A percentile compares a stretch with the other conserved stretches of the same genome.
These are phyloP conservation scores for Melanophora roralis DNA, from an alignment of 2,888 invertebrate genomes.

Conservation along the genomic window DNA sequence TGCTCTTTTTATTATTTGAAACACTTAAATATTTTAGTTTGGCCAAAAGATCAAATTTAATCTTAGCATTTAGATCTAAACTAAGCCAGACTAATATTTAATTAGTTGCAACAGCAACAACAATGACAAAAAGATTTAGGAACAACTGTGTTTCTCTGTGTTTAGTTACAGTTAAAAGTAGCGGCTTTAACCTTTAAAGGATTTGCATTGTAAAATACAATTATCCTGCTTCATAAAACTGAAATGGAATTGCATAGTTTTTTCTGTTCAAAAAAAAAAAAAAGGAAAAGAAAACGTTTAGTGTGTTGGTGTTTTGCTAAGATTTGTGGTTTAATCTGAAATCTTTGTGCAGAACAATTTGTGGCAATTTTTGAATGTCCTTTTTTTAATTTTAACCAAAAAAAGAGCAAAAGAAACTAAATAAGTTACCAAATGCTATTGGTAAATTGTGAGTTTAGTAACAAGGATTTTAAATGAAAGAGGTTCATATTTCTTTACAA, in stretches of 20 bases:
- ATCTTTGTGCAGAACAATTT: conserved; percentile 49
- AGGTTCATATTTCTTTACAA: conserved; percentile 47
- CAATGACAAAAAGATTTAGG: conserved; percentile 9
- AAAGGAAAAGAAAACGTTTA: not conserved
- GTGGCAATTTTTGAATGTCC: conserved; percentile 4
- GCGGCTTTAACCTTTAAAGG: conserved; percentile 36
- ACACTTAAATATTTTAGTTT: not conserved
- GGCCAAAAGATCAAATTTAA: conserved; percentile 19
- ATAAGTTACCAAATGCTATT: not conserved
- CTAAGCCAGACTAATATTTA: conserved; percentile 49
- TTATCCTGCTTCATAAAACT: conserved; percentile 18
- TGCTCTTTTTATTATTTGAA: not conserved
- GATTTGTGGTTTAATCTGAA: conserved; percentile 56
- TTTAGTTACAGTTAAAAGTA: not conserved
- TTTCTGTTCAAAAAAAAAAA: not conserved
- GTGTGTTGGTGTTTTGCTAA: conserved; percentile 29
- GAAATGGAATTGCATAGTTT: conserved; percentile 31
- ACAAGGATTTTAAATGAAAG: conserved; percentile 23
- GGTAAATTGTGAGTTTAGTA: not conserved
- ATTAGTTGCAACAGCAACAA: conserved; percentile 28
- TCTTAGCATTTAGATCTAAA: conserved; percentile 52
- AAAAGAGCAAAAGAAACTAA: conserved; percentile 30
- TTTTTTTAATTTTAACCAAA: conserved; percentile 24
- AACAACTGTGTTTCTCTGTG: not conserved
- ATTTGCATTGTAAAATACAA: not conserved